phyloP scores from a whole-genome alignment of 2,113 vertebrate species.

The Neotragus moschatus region DNA sequence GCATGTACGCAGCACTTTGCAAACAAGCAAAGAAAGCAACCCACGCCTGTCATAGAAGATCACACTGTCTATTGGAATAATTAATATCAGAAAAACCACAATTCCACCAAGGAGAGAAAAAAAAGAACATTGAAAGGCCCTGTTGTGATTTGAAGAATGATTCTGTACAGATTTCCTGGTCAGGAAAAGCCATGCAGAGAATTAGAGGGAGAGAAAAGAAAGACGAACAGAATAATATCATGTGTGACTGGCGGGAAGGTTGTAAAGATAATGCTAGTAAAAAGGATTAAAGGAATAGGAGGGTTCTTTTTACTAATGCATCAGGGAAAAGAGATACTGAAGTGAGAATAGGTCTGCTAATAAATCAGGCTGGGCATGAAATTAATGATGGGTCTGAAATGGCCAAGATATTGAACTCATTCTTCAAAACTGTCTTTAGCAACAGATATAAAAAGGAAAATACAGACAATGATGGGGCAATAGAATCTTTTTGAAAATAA shows the following conservation, averaged over 20 bases:
- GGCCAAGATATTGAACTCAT: constrained; percentile 32
- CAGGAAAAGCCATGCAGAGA: not conserved
- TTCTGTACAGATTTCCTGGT: not conserved
- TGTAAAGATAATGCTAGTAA: not conserved
- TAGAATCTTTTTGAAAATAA: not conserved
- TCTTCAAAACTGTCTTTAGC: constrained; percentile 36
- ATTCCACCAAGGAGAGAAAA: not conserved
- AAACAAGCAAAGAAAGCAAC: not conserved
- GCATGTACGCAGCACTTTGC: rapidly evolving
- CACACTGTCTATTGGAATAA: not conserved
- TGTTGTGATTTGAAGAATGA: not conserved
- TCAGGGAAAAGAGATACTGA: not conserved
- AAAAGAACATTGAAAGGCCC: not conserved
- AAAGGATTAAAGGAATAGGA: not conserved
- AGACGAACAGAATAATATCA: not conserved
- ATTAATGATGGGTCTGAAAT: not conserved
- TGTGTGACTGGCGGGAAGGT: not conserved
- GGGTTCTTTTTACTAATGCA: not conserved
- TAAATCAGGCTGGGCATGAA: not conserved
- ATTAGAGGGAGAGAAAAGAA: not conserved
- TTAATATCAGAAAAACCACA: not conserved
- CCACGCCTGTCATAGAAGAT: rapidly evolving
- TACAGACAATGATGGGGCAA: not conserved
- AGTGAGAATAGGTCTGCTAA: not conserved
- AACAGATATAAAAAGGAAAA: not conserved